Evolutionary conservation across 2,113 vertebrate genomes (phyloP).

Genomic region (Miniopterus natalensis): DNA sequence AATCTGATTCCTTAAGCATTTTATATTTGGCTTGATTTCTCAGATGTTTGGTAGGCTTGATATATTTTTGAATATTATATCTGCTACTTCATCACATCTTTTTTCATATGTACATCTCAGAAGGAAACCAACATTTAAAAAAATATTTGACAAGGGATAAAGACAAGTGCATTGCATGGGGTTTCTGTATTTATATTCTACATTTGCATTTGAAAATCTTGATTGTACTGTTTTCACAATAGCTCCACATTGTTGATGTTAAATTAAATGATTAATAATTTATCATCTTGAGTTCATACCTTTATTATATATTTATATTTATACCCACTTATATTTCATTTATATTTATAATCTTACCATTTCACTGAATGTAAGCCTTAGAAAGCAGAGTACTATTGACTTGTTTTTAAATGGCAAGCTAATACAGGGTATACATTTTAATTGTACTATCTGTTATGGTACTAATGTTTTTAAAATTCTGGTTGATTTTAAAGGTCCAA

Average conservation of each 20-base stretch:
- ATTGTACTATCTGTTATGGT: neutral
- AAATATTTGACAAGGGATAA: neutral
- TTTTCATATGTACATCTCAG: neutral
- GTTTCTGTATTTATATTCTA: neutral
- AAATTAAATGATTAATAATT: slow-evolving; percentile 66
- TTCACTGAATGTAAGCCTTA: neutral
- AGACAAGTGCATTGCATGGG: neutral
- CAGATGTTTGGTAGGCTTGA: neutral
- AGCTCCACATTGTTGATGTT: neutral
- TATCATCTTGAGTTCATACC: neutral
- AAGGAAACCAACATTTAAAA: neutral
- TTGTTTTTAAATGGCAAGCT: neutral
- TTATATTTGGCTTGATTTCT: neutral
- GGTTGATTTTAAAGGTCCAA: neutral
- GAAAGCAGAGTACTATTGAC: neutral
- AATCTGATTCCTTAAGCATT: neutral
- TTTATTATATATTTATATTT: slow-evolving; percentile 38
- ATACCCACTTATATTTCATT: neutral
- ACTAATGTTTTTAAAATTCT: neutral
- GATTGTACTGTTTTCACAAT: neutral
- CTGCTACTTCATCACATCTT: neutral
- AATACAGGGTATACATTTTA: neutral
- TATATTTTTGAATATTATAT: neutral
- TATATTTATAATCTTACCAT: slow-evolving; percentile 1
- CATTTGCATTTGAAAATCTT: neutral